A percentile compares a stretch with the other conserved stretches of the same genome.
phyloP scores from a whole-genome alignment of 2,113 vertebrate genomes.

The Leptodactylus fuscus region DNA sequence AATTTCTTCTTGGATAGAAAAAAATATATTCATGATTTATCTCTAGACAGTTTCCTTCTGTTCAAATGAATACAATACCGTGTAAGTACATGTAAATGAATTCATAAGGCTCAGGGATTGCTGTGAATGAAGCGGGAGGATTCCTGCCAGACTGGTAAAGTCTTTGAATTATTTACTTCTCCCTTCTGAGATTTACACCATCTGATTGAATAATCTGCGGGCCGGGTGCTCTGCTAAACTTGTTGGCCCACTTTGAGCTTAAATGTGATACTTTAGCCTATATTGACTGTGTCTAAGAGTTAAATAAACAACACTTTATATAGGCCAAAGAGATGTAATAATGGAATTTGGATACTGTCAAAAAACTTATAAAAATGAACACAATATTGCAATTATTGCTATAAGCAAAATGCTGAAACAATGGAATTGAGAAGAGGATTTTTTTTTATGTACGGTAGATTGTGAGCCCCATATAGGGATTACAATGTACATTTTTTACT shows the following conservation, averaged over 20 bases:
- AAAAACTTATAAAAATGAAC: too few relatives aligned
- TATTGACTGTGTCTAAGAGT: too few relatives aligned
- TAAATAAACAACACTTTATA: neutral
- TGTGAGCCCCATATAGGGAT: too few relatives aligned
- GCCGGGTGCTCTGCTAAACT: neutral
- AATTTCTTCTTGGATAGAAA: neutral
- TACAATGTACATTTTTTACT: too few relatives aligned
- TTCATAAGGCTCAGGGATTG: slow-evolving; percentile 39
- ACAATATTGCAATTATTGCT: too few relatives aligned
- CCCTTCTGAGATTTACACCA: neutral
- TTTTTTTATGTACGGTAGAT: too few relatives aligned
- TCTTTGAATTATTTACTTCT: slow-evolving; percentile 40
- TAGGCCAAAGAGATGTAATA: too few relatives aligned
- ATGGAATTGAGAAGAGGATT: too few relatives aligned
- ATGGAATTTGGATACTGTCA: too few relatives aligned
- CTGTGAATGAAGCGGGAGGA: slow-evolving; percentile 1
- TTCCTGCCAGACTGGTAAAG: slow-evolving; percentile 28
- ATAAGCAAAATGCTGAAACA: too few relatives aligned
- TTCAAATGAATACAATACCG: slow-evolving; percentile 4
- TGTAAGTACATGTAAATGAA: slow-evolving; percentile 29
- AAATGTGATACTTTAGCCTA: too few relatives aligned
- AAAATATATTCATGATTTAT: slow-evolving; percentile 5
- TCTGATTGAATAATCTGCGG: neutral
- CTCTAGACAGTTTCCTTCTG: neutral
- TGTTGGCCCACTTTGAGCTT: neutral